These are phyloP conservation scores for Acrobasis suavella DNA, from an alignment of 2,888 invertebrate species.

Conservation along the genomic window DNA sequence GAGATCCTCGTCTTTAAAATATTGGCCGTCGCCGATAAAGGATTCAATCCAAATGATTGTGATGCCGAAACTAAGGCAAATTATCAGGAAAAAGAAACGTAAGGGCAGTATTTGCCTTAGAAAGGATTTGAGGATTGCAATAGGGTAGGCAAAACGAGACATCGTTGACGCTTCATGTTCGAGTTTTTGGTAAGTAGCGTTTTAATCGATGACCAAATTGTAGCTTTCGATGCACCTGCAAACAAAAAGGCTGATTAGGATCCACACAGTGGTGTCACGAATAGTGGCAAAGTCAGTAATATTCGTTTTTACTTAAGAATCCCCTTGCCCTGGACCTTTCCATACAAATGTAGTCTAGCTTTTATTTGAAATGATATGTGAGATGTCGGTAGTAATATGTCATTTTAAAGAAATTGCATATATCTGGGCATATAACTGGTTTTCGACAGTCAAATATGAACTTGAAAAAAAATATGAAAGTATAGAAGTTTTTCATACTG, in stretches of 20 bases:
- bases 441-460: too few relatives aligned
- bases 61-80: constrained; percentile 46
- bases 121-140: constrained; percentile 28
- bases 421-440: too few relatives aligned
- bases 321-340: too few relatives aligned
- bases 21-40: constrained; percentile 34
- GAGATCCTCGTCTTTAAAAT: constrained; percentile 38
- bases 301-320: too few relatives aligned
- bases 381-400: too few relatives aligned
- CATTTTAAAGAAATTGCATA: too few relatives aligned
- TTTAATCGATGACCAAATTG: background rate
- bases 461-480: too few relatives aligned
- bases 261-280: too few relatives aligned
- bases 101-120: constrained; percentile 47
- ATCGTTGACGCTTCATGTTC: constrained; percentile 37
- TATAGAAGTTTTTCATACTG: too few relatives aligned
- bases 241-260: background rate
- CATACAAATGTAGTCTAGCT: too few relatives aligned
- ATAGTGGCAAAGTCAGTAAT: too few relatives aligned
- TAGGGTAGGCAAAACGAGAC: constrained; percentile 32
- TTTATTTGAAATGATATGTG: too few relatives aligned
- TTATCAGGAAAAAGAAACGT: constrained; percentile 50
- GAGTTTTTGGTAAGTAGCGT: background rate
- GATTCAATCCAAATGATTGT: constrained; percentile 54
- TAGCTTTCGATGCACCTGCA: background rate